A percentile compares a stretch with the other conserved stretches of the same genome.
These are phyloP conservation scores for Heterocephalus glaber DNA, from an alignment of 2,113 vertebrate genomes.

Conservation along the genomic window DNA sequence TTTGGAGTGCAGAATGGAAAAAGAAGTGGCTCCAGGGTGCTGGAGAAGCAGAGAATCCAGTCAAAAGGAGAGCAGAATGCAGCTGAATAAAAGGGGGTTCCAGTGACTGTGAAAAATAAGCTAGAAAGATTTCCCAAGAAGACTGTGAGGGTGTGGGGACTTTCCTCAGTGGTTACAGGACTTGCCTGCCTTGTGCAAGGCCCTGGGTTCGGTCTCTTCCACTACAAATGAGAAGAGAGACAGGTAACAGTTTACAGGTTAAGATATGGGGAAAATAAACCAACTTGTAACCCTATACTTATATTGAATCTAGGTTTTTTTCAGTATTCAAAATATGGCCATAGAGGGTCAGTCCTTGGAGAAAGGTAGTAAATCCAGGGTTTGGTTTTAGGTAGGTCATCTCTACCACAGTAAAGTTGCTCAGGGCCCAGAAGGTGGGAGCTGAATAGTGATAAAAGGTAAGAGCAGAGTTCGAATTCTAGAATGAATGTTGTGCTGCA, in stretches of 20 bases:
- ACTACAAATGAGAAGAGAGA: background rate
- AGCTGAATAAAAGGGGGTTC: background rate
- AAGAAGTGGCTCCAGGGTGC: background rate
- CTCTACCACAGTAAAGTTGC: background rate
- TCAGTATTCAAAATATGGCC: background rate
- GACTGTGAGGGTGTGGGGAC: background rate
- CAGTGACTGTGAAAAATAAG: background rate
- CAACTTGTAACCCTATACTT: background rate
- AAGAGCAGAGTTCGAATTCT: background rate
- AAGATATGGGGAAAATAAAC: background rate
- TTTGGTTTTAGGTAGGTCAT: background rate
- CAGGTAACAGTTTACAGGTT: background rate
- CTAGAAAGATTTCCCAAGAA: background rate
- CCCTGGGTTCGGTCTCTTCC: background rate
- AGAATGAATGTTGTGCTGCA: background rate
- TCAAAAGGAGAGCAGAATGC: background rate
- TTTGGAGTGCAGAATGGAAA: background rate
- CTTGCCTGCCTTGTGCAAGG: background rate
- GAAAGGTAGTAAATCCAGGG: background rate
- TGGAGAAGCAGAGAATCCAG: background rate
- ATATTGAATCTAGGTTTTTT: background rate
- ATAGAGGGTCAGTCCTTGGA: background rate
- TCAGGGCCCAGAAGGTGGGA: background rate
- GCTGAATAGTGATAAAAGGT: background rate
- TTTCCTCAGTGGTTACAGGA: background rate